Conservation (phyloP, 2,113 vertebrate genomes). For the Myotis yumanensis region DNA sequence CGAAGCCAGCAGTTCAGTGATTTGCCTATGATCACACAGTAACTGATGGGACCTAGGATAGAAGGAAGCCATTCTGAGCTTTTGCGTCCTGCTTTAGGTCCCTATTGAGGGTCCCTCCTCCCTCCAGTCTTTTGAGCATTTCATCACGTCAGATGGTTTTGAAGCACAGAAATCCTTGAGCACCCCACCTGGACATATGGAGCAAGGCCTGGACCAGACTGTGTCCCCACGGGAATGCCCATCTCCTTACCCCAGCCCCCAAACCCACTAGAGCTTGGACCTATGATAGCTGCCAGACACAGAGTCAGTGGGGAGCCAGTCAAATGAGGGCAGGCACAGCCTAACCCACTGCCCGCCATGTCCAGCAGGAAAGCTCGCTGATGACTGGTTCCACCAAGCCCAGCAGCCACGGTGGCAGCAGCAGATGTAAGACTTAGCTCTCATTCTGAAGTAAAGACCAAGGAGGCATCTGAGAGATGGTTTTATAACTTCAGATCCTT, state of each 20-base stretch:
- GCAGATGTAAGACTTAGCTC: background rate
- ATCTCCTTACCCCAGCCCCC: background rate
- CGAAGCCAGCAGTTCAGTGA: background rate
- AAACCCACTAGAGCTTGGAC: background rate
- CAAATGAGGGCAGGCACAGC: background rate
- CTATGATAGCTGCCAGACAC: background rate
- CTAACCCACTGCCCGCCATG: background rate
- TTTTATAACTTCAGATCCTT: constrained; percentile 8
- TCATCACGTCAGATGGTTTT: background rate
- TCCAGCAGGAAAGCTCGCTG: background rate
- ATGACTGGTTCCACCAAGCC: background rate
- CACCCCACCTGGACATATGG: background rate
- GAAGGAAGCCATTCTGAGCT: background rate
- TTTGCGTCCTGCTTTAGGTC: background rate
- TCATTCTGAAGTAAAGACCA: background rate
- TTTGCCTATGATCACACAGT: background rate
- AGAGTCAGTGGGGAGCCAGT: background rate
- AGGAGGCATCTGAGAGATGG: background rate
- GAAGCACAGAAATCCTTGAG: background rate
- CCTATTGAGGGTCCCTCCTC: background rate
- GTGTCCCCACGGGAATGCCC: background rate
- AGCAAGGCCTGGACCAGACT: background rate
- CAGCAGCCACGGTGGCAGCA: background rate
- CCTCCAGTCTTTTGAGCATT: background rate
- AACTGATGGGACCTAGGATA: background rate